Evolutionary conservation across 2,888 invertebrate genomes (phyloP).

Genomic region (Patella depressa): DNA sequence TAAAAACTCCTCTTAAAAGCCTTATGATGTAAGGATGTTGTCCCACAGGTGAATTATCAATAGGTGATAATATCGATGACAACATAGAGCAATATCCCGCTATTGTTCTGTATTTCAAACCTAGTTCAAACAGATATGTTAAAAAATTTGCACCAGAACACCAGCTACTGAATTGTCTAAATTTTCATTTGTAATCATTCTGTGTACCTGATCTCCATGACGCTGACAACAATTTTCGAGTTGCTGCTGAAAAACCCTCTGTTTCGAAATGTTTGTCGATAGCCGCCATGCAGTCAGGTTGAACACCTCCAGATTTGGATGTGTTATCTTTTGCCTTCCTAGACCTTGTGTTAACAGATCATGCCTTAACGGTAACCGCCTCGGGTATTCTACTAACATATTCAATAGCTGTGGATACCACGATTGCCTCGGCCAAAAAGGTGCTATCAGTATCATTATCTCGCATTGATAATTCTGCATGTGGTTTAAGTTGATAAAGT

Average conservation of each 20-base stretch:
- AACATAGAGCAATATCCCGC: neutral
- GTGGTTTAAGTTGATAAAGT: too few species aligned
- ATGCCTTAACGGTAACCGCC: too few species aligned
- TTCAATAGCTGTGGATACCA: conserved; percentile 29
- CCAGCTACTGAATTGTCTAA: conserved; percentile 35
- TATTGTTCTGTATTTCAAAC: neutral
- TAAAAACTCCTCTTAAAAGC: neutral
- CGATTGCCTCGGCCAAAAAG: conserved; percentile 18
- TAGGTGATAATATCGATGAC: neutral
- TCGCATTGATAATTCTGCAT: conserved; percentile 21
- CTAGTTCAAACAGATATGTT: neutral
- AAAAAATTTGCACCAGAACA: conserved; percentile 23
- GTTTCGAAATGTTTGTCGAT: conserved; percentile 31
- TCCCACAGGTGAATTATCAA: neutral
- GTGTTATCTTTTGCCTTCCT: conserved; percentile 26
- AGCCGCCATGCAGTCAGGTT: conserved; percentile 38
- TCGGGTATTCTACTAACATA: neutral
- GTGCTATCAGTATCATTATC: neutral
- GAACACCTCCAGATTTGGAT: conserved; percentile 31
- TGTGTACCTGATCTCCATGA: conserved; percentile 35
- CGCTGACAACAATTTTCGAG: conserved; percentile 33
- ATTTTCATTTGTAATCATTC: conserved; percentile 34
- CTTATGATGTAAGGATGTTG: neutral
- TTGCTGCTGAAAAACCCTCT: conserved; percentile 31
- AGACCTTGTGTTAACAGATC: neutral